Base-by-base conservation (phyloP, 2,888 invertebrate species). In the Tenodera sinensis region DNA sequence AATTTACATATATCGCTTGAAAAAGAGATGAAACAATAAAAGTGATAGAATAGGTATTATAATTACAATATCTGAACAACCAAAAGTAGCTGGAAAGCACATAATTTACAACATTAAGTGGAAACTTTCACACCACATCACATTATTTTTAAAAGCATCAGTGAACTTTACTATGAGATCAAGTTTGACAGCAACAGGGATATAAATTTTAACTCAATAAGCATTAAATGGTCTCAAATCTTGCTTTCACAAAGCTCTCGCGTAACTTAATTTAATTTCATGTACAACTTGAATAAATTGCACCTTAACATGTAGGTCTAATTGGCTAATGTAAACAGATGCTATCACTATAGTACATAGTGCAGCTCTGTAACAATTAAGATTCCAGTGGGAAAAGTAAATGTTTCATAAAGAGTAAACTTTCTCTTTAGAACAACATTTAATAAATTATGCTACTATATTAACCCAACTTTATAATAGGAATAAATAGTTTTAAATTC, bases 131-230 rank as follows among this genome's bases (percentile, higher is more conserved):
- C 54, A 71, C 54, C 54, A 71, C 54, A 71, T 71, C 20, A 71
- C 54, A 71, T 6, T 4, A 20, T 20, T 71, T 25, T 71, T 71
- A 71, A 71, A 71, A 71, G 54, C 54, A 71, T 71, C 20, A 71
- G 54, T 71, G 54, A 71, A 71, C 42, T 81, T 86, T 86, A 71
- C 54, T 28, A 85, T 85, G 86, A 86, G 86, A 86, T 86, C 86
- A 86, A 86, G 81, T 86, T 86, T 71, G 54, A 71, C 54, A 71
- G 54, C 54, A 71, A 71, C 54, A 71, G 54, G 20, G 54, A 71
- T 71, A 71, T 71, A 71, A 71, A 71, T 20, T 71, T 15, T 71
- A 71, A 71, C 54, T 71, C 25, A 71, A 71, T 71, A 71, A 71
- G 54, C 54, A 20, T 71, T 54, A 54, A 71, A 12, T 42, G 42